Evolutionary conservation across 2,888 invertebrate genomes (phyloP).

Genomic region (Hartigia nigra): DNA sequence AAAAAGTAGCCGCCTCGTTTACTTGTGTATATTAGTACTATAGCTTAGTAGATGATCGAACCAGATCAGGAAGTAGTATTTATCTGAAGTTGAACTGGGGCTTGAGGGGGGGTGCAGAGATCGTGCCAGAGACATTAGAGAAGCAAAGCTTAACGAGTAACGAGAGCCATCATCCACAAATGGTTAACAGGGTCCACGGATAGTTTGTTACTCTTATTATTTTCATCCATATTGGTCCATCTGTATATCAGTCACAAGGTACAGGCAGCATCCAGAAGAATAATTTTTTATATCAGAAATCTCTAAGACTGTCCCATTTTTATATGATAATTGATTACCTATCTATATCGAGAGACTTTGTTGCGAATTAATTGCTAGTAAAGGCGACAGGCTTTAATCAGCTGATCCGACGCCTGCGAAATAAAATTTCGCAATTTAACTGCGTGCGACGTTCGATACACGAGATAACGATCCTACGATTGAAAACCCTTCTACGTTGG

Average conservation of each 20-base stretch:
- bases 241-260: neutral
- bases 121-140: neutral
- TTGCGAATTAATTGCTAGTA: neutral
- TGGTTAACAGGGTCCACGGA: neutral
- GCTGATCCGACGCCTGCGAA: neutral
- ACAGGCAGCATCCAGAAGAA: neutral
- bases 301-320: neutral
- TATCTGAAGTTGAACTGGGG: neutral
- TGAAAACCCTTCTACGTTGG: neutral
- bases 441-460: neutral
- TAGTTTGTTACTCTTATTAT: neutral
- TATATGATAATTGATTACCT: neutral
- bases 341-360: neutral
- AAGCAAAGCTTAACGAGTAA: conserved; percentile 4
- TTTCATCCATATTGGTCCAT: neutral
- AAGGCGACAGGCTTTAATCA: neutral
- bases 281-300: neutral
- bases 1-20: conserved; percentile 37
- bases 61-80: conserved; percentile 33
- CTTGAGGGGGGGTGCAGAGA: neutral
- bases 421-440: neutral
- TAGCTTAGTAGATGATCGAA: conserved; percentile 25
- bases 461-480: neutral
- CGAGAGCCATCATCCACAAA: neutral
- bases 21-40: conserved; percentile 21